These are phyloP conservation scores for Ascidia mentula DNA, from an alignment of 23 tunicate genomes.

Conservation along the genomic window DNA sequence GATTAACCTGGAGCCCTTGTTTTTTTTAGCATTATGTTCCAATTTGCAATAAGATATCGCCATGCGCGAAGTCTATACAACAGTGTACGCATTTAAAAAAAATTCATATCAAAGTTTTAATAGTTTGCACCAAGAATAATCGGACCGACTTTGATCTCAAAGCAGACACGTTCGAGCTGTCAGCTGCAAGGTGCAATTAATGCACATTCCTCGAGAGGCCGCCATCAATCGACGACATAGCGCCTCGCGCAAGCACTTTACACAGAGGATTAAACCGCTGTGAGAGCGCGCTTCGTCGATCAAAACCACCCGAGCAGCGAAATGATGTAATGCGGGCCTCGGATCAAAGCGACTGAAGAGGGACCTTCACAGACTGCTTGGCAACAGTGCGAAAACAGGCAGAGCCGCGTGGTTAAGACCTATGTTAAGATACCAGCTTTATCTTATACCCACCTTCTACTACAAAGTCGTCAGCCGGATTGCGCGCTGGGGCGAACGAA, in stretches of 20 bases:
- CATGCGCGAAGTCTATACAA: too few species aligned
- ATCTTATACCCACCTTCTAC: constrained; percentile 50
- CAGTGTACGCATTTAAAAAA: too few species aligned
- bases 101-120: not conserved
- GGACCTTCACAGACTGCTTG: too few species aligned
- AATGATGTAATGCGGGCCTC: not conserved
- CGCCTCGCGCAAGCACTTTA: not conserved
- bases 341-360: constrained; percentile 3
- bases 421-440: too few species aligned
- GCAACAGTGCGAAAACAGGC: too few species aligned
- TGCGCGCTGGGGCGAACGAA: constrained; percentile 7
- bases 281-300: not conserved
- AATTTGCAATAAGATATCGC: too few species aligned
- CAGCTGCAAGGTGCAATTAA: not conserved
- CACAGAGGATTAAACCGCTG: not conserved
- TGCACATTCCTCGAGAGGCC: not conserved
- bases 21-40: too few species aligned
- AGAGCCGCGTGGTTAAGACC: too few species aligned
- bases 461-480: constrained; percentile 48
- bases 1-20: too few species aligned
- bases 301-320: not conserved
- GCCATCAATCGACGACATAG: not conserved
- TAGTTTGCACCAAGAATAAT: too few species aligned
- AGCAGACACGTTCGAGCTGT: not conserved
- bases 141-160: not conserved